Evolutionary conservation across 2,113 vertebrate genomes (phyloP).

Genomic region (Acanthochromis polyacanthus): DNA sequence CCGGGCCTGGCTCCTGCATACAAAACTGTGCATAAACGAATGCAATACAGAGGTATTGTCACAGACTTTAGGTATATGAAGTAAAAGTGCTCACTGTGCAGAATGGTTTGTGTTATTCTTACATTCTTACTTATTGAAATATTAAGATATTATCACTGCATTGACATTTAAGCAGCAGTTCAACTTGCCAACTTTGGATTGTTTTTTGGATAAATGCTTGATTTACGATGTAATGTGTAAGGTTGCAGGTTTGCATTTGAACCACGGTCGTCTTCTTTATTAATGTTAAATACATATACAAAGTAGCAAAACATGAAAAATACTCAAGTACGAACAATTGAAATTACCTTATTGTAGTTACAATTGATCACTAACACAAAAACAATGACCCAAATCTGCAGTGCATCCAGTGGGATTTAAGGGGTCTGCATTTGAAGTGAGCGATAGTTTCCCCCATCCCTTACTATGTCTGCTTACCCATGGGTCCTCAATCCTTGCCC

Average conservation of each 20-base stretch:
- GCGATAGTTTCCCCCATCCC: constrained; percentile 5
- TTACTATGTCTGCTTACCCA: constrained; percentile 27
- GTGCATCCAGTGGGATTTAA: neutral
- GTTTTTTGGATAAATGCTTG: too few relatives aligned
- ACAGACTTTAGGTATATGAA: neutral
- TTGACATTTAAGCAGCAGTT: too few relatives aligned
- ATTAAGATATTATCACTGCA: too few relatives aligned
- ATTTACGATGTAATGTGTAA: too few relatives aligned
- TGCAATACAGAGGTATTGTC: neutral
- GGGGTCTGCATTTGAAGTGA: neutral
- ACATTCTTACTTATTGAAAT: neutral
- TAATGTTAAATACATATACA: too few relatives aligned
- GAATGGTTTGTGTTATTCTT: neutral
- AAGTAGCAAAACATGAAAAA: too few relatives aligned
- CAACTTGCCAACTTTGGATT: too few relatives aligned
- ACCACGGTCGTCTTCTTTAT: too few relatives aligned
- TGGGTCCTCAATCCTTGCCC: constrained; percentile 62
- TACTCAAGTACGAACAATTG: too few relatives aligned
- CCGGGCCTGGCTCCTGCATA: too few relatives aligned
- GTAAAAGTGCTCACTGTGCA: neutral
- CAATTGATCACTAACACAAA: neutral
- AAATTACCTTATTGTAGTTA: neutral
- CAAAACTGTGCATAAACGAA: neutral
- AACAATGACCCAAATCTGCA: neutral
- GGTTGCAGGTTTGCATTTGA: too few relatives aligned